A percentile compares a stretch with the other conserved stretches of the same genome.
Conservation (phyloP, 1,140 invertebrate genomes). For the Conus ventricosus region DNA sequence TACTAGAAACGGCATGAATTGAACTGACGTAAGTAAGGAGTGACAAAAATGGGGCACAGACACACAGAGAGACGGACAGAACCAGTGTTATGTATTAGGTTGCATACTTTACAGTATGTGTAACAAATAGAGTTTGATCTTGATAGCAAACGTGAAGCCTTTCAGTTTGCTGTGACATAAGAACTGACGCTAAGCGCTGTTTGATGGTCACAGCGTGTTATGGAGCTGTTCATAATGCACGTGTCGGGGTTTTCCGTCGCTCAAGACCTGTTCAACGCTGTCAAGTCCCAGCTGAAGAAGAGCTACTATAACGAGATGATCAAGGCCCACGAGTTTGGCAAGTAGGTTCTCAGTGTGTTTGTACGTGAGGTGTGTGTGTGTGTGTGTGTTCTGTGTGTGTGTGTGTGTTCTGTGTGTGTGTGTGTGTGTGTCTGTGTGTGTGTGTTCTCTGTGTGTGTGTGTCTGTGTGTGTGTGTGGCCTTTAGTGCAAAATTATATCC, state of each 20-base stretch:
- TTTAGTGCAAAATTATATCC: too few species aligned
- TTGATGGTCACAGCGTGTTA: not conserved
- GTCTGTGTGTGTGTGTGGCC: not conserved
- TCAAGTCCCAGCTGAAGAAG: slow-evolving; percentile 51
- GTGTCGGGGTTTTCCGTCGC: slow-evolving; percentile 43
- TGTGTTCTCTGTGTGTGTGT: not conserved
- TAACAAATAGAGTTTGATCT: too few species aligned
- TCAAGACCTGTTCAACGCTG: slow-evolving; percentile 45
- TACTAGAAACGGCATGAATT: too few species aligned
- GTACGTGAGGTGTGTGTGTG: not conserved
- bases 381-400: not conserved
- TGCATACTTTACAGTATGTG: too few species aligned
- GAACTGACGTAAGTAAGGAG: too few species aligned
- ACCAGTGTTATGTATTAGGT: too few species aligned
- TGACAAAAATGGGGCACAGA: too few species aligned
- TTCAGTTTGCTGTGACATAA: too few species aligned
- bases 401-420: too few species aligned
- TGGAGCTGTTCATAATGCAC: slow-evolving; percentile 44
- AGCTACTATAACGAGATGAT: slow-evolving; percentile 57
- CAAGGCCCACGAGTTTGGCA: slow-evolving; percentile 48
- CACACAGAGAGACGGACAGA: too few species aligned
- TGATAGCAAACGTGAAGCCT: too few species aligned
- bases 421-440: too few species aligned
- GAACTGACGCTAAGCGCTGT: not conserved
- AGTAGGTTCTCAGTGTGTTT: slow-evolving; percentile 36